A percentile compares a stretch with the other conserved stretches of the same genome.
These are phyloP conservation scores for Bombylius discolor DNA, from an alignment of 2,888 invertebrate species.

Conservation along the genomic window DNA sequence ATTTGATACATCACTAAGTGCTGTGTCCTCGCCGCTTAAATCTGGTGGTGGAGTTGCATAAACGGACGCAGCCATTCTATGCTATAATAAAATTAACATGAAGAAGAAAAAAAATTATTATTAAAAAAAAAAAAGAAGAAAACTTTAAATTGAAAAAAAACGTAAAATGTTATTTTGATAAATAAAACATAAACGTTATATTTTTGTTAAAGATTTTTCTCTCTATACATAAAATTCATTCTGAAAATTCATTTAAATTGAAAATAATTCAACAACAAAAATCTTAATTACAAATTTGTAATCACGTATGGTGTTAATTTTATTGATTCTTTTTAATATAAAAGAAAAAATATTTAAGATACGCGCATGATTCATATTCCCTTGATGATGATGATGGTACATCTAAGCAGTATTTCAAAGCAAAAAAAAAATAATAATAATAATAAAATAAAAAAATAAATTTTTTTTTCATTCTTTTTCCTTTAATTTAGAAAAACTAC, in stretches of 20 bases:
- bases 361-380: slow-evolving; percentile 17
- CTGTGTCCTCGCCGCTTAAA: slow-evolving; percentile 38
- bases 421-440: slow-evolving; percentile 1
- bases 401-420: background rate
- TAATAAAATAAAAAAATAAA: slow-evolving; percentile 8
- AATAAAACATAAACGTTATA: too few relatives aligned
- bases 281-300: background rate
- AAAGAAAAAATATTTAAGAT: background rate
- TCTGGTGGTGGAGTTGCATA: slow-evolving; percentile 38
- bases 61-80: slow-evolving; percentile 38
- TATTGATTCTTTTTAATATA: slow-evolving; percentile 15
- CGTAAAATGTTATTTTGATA: too few relatives aligned
- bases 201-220: too few relatives aligned
- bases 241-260: too few relatives aligned
- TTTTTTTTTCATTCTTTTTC: slow-evolving; percentile 11
- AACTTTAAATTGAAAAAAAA: background rate
- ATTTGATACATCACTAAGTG: slow-evolving; percentile 37
- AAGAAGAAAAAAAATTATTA: background rate
- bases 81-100: slow-evolving; percentile 22
- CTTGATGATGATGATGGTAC: background rate
- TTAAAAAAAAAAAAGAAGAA: background rate
- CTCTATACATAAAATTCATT: too few relatives aligned
- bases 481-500: slow-evolving; percentile 15
- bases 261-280: too few relatives aligned
- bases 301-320: slow-evolving; percentile 12